phyloP scores from a whole-genome alignment of 2,797 vertebrate genomes.

The Petrocephalus sullivani region DNA sequence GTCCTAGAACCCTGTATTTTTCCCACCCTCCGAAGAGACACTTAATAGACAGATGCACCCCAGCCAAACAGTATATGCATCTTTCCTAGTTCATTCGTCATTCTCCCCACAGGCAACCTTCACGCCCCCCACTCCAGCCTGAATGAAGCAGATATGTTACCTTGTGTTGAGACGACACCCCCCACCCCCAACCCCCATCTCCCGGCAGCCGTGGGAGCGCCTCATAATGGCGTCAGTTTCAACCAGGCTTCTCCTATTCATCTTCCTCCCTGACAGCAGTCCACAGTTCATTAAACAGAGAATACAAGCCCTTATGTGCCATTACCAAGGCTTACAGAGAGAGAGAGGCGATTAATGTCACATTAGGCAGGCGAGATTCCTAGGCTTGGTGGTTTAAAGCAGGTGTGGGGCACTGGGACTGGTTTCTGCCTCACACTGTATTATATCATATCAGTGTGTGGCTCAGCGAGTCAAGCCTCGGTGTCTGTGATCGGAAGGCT shows the following conservation, averaged over 20 bases:
- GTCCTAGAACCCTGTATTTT: background rate
- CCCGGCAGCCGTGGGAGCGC: background rate
- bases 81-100: background rate
- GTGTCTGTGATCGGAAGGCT: background rate
- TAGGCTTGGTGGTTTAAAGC: slow-evolving; percentile 10
- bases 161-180: background rate
- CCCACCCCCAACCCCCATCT: background rate
- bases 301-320: slow-evolving; percentile 17
- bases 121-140: background rate
- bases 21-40: background rate
- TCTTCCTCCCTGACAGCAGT: slow-evolving; percentile 15
- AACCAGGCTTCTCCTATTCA: background rate
- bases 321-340: slow-evolving; percentile 11
- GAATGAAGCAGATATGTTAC: background rate
- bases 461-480: background rate
- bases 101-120: background rate
- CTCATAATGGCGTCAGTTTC: background rate
- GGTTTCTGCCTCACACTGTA: background rate
- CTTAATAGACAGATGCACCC: background rate
- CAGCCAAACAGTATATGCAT: background rate
- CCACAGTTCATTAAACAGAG: slow-evolving; percentile 27
- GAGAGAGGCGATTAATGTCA: slow-evolving; percentile 13
- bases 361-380: background rate
- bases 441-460: background rate
- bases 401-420: background rate